Percentiles rank a stretch among this genome's conserved stretches.
phyloP scores from a whole-genome alignment of 2,113 vertebrate genomes.

The Amphiprion ocellaris region DNA sequence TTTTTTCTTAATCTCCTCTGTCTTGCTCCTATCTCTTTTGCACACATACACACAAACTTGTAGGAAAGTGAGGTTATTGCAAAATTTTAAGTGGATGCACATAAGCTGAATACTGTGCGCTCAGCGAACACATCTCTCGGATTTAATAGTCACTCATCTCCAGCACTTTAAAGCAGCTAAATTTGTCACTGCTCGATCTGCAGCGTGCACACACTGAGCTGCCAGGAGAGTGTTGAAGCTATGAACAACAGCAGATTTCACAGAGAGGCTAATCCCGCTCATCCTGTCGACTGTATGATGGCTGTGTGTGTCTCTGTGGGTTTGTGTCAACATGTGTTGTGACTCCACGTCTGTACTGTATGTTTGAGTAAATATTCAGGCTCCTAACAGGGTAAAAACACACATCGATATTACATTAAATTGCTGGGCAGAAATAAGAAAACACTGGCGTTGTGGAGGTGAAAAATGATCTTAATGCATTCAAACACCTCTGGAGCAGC shows the following conservation, averaged over 20 bases:
- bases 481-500: constrained; percentile 32
- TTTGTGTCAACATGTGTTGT: constrained; percentile 4
- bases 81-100: constrained; percentile 51
- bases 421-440: constrained; percentile 12
- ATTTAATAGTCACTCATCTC: constrained; percentile 67
- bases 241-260: constrained; percentile 48
- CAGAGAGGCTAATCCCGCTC: constrained; percentile 45
- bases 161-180: constrained; percentile 61
- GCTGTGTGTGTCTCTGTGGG: constrained; percentile 1
- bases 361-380: constrained; percentile 9
- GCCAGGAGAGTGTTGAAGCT: constrained; percentile 46
- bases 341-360: not conserved
- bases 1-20: constrained; percentile 42
- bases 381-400: constrained; percentile 4
- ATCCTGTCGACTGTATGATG: constrained; percentile 14
- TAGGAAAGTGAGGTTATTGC: constrained; percentile 40
- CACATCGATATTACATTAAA: not conserved
- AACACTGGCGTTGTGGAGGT: constrained; percentile 16
- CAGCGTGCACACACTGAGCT: constrained; percentile 37
- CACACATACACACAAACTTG: not conserved
- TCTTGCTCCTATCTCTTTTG: not conserved
- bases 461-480: constrained; percentile 38
- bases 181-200: constrained; percentile 58
- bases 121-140: constrained; percentile 56
- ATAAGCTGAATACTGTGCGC: constrained; percentile 48